Conservation (phyloP, 2,797 vertebrate species). For the Myotis findleyi region DNA sequence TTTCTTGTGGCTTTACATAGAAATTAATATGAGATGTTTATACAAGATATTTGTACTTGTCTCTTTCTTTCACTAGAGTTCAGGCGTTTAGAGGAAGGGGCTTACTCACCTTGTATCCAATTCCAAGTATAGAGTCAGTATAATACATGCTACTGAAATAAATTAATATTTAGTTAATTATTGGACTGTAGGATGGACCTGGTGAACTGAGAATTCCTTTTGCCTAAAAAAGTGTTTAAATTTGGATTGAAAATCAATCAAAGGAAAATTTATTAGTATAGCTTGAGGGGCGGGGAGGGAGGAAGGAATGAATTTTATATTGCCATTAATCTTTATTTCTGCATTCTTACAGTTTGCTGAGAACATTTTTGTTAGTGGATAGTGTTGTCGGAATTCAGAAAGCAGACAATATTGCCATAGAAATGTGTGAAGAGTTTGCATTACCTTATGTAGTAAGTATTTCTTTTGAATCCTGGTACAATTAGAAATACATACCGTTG, state of each 20-base stretch:
- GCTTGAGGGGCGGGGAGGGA: not conserved
- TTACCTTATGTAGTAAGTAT: slow-evolving; percentile 94
- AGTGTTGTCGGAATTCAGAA: slow-evolving; percentile 92
- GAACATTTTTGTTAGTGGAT: slow-evolving; percentile 96
- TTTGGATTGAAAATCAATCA: slow-evolving; percentile 22
- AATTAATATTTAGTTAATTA: slow-evolving; percentile 44
- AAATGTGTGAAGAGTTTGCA: slow-evolving; percentile 96
- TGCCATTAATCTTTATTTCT: slow-evolving; percentile 65
- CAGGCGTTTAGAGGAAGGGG: slow-evolving; percentile 1
- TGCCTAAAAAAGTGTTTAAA: slow-evolving; percentile 28
- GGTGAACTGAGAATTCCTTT: slow-evolving; percentile 20
- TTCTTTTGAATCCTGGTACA: slow-evolving; percentile 38
- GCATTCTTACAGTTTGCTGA: slow-evolving; percentile 90
- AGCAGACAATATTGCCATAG: slow-evolving; percentile 91
- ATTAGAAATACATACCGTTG: slow-evolving; percentile 30
- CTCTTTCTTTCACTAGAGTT: slow-evolving; percentile 43
- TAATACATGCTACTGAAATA: slow-evolving; percentile 41
- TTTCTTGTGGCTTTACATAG: slow-evolving; percentile 35
- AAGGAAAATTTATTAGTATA: slow-evolving; percentile 18
- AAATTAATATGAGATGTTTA: slow-evolving; percentile 51
- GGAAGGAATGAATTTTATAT: slow-evolving; percentile 17
- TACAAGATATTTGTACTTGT: not conserved
- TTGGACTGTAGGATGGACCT: slow-evolving; percentile 3
- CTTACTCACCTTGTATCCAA: not conserved
- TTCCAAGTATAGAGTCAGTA: not conserved